These are phyloP conservation scores for Nycticryphes semicollaris DNA, from an alignment of 2,113 vertebrate genomes.

Conservation along the genomic window DNA sequence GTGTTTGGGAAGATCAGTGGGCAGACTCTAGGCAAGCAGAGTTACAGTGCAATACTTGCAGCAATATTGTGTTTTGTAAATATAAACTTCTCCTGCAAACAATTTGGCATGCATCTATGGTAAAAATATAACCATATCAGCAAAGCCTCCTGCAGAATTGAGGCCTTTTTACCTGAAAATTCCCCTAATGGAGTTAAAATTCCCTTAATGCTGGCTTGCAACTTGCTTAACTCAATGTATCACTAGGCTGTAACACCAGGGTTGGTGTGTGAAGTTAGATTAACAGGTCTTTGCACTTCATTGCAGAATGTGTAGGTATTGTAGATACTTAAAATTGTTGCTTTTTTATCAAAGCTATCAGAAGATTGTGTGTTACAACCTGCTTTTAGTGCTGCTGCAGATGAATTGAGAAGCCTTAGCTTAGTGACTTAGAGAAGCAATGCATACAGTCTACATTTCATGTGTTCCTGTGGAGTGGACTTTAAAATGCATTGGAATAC, in stretches of 20 bases:
- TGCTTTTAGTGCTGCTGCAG: neutral
- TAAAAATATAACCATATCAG: neutral
- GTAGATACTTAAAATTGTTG: neutral
- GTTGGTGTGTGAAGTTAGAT: neutral
- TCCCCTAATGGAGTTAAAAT: neutral
- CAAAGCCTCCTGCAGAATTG: neutral
- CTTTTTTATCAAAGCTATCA: neutral
- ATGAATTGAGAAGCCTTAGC: neutral
- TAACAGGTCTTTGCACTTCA: neutral
- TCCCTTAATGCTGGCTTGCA: neutral
- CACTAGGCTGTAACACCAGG: neutral
- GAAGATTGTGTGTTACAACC: neutral
- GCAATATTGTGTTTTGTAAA: neutral
- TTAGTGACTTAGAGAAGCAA: neutral
- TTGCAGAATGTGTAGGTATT: fast-evolving
- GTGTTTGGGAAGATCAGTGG: neutral
- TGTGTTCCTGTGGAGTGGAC: neutral
- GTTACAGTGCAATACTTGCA: neutral
- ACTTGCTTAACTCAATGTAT: neutral
- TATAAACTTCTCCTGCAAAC: neutral
- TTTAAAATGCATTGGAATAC: neutral
- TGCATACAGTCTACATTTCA: neutral
- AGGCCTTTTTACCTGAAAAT: neutral
- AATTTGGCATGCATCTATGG: neutral
- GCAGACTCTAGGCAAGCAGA: neutral